Evolutionary conservation across 2,888 invertebrate species (phyloP), one percentile per base, ranked within the genome.

Genomic region (Drosophila picticornis): DNA sequence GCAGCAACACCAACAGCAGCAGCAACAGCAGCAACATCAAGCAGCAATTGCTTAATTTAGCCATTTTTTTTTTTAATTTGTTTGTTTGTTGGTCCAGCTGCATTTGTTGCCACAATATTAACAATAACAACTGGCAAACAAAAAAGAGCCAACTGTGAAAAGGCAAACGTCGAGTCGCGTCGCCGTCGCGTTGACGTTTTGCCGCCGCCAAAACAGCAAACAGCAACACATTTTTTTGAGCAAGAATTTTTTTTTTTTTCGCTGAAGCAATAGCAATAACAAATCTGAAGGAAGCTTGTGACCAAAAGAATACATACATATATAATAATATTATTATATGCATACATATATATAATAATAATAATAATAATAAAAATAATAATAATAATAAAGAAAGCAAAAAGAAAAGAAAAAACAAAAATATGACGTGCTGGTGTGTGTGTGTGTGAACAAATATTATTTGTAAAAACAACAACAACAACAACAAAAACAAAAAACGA

Each of bases 201-300:
- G 86, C 89, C 86, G 89, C 83, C 86, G 89, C 86, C 76, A 86
- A 88, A 86, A 79, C 87, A 77, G 40, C 80, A 75, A 69, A 65
- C 46, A 46, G 25, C 32, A n/a, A 63, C 13, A n/a, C 25, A 40
- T 63, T 72, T 70, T 71, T 69, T 69, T 58, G 25, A 62, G 25
- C 62, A 46, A 61, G 19, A 31, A 27, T 40, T 34, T 32, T 25
- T 53, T 69, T 68, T 68, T 43, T 57, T 58, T 38, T 38, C 36
- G 13, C n/a, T 36, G 16, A 48, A 62, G n/a, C 36, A 38, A 55
- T 50, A 29, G 34, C 29, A 70, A 57, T 13, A 64, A 32, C 29
- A 73, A 46, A 36, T 50, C 59, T 72, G 65, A 61, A 72, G 38
- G 57, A 64, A 78, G 52, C 58, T 38, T 51, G 36, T 66, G 50